These are phyloP conservation scores for Crepidodera aurea DNA, from an alignment of 2,888 invertebrate genomes.

Conservation along the genomic window DNA sequence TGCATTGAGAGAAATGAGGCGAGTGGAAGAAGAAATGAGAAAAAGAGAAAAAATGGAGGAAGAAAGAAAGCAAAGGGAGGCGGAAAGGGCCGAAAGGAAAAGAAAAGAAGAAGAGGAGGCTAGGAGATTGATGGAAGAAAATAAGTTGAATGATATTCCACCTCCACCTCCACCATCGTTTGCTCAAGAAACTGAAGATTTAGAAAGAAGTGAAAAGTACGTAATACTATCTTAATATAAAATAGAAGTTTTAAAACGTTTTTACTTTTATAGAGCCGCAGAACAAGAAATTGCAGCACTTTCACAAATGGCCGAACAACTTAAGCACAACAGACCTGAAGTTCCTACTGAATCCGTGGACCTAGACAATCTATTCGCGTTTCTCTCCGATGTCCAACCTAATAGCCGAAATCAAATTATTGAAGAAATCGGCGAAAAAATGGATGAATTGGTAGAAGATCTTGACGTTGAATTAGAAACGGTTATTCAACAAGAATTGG, in stretches of 20 bases:
- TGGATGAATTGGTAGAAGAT: slow-evolving; percentile 84
- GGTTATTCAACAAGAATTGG: slow-evolving; percentile 71
- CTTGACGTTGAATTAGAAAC: slow-evolving; percentile 79
- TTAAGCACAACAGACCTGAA: slow-evolving; percentile 68
- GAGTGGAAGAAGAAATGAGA: slow-evolving; percentile 86
- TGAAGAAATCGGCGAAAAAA: slow-evolving; percentile 84
- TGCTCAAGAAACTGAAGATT: slow-evolving; percentile 63
- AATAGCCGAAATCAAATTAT: slow-evolving; percentile 69
- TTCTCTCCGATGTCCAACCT: slow-evolving; percentile 80
- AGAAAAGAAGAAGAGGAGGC: slow-evolving; percentile 61
- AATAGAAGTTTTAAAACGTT: slow-evolving; percentile 1
- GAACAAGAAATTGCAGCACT: slow-evolving; percentile 75
- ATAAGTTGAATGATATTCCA: slow-evolving; percentile 51
- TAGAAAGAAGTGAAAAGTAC: slow-evolving; percentile 73
- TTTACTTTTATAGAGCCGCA: slow-evolving; percentile 66
- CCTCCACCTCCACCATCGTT: slow-evolving; percentile 56
- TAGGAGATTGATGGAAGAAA: slow-evolving; percentile 48
- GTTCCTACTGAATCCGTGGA: slow-evolving; percentile 76
- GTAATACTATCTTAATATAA: slow-evolving; percentile 29
- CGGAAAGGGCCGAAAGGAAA: slow-evolving; percentile 68
- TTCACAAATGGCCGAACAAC: slow-evolving; percentile 77
- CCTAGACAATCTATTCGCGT: slow-evolving; percentile 89
- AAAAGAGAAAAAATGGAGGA: slow-evolving; percentile 78
- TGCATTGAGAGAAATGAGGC: slow-evolving; percentile 85
- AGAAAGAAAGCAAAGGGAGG: slow-evolving; percentile 70